Percentiles rank a stretch among this genome's conserved stretches.
phyloP scores from a whole-genome alignment of 2,888 invertebrate species.

The Drosophila koepferae region DNA sequence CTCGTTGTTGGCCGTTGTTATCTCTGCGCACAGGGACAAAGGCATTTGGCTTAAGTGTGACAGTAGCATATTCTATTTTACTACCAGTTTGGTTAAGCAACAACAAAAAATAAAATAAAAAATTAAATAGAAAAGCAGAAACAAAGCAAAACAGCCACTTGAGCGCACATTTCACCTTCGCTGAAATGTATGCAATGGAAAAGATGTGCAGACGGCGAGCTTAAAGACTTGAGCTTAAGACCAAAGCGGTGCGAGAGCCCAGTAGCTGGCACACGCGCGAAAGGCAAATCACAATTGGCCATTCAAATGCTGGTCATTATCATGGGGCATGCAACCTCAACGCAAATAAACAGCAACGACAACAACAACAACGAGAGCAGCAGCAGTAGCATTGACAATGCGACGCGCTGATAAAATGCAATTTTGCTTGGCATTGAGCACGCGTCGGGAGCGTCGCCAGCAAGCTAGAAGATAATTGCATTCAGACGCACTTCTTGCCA shows the following conservation, averaged over 20 bases:
- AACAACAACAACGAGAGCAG: slow-evolving; percentile 1
- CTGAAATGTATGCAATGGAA: slow-evolving; percentile 48
- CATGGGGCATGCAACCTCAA: slow-evolving; percentile 48
- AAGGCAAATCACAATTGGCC: slow-evolving; percentile 35
- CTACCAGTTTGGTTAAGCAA: slow-evolving; percentile 45
- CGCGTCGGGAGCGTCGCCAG: slow-evolving; percentile 45
- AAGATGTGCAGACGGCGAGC: slow-evolving; percentile 32
- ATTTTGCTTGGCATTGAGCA: slow-evolving; percentile 67
- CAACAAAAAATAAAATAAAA: not conserved
- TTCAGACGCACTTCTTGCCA: slow-evolving; percentile 50
- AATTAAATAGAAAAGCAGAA: not conserved
- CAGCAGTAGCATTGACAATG: slow-evolving; percentile 5
- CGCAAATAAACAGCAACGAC: slow-evolving; percentile 23
- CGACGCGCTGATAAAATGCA: slow-evolving; percentile 58
- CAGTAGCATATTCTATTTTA: slow-evolving; percentile 67
- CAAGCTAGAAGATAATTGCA: slow-evolving; percentile 72
- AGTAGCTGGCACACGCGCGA: slow-evolving; percentile 26
- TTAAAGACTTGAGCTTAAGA: slow-evolving; percentile 19
- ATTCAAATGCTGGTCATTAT: slow-evolving; percentile 56
- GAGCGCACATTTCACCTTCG: slow-evolving; percentile 64
- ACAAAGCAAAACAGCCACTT: slow-evolving; percentile 34
- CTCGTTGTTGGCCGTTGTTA: slow-evolving; percentile 45
- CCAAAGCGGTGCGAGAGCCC: not conserved
- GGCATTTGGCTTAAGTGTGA: slow-evolving; percentile 60
- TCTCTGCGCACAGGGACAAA: slow-evolving; percentile 62